Percentiles rank a stretch among this genome's conserved stretches.
phyloP scores from a whole-genome alignment of 1,140 invertebrate genomes.

The Drosophila parvula region DNA sequence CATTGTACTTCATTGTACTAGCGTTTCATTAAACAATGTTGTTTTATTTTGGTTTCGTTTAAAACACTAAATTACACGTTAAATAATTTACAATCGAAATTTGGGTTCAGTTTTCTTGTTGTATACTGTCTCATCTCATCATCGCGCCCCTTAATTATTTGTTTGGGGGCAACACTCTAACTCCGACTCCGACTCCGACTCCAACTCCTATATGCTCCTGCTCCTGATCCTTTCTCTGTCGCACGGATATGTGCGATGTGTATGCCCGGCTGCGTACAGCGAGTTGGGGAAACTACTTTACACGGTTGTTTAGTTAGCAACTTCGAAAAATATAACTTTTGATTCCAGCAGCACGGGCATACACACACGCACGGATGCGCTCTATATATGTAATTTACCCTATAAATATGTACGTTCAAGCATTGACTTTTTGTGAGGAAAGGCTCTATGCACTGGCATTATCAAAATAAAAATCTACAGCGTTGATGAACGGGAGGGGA shows the following conservation, averaged over 20 bases:
- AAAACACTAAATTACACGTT: conserved; percentile 60
- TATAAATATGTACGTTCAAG: conserved; percentile 37
- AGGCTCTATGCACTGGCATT: conserved; percentile 33
- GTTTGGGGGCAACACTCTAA: background rate
- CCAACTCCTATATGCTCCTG: background rate
- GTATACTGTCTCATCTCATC: conserved; percentile 40
- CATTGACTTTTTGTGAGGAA: conserved; percentile 36
- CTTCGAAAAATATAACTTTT: conserved; percentile 54
- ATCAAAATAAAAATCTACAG: conserved; percentile 60
- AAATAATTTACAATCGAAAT: conserved; percentile 77
- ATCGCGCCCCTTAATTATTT: conserved; percentile 1
- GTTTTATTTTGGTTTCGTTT: conserved; percentile 61
- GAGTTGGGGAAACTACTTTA: conserved; percentile 26
- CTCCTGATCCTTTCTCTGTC: conserved; percentile 23
- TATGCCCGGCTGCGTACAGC: conserved; percentile 18
- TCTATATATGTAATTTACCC: conserved; percentile 6
- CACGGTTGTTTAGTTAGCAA: conserved; percentile 46
- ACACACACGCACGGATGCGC: conserved; percentile 28
- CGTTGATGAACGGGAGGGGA: conserved; percentile 39
- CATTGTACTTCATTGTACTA: conserved; percentile 34
- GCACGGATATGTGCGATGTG: conserved; percentile 36
- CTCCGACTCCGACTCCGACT: background rate
- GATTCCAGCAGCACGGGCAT: conserved; percentile 40
- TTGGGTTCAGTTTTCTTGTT: conserved; percentile 62
- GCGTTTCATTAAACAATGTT: conserved; percentile 64